phyloP scores from a whole-genome alignment of 2,888 invertebrate species.

The Tenthredo mesomela region DNA sequence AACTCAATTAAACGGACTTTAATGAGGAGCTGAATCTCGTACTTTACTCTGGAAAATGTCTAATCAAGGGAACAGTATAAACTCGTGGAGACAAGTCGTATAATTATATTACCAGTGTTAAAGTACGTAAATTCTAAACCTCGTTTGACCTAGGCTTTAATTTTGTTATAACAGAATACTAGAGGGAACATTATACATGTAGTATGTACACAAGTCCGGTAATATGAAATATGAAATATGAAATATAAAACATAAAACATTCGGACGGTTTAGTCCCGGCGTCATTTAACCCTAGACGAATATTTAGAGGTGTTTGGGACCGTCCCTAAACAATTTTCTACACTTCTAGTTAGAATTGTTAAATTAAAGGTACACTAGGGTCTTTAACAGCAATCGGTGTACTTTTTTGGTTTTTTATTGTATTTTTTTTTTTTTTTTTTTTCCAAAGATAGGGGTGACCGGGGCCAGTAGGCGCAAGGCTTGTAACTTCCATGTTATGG shows the following conservation, averaged over 20 bases:
- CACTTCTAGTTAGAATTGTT: background rate
- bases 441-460: background rate
- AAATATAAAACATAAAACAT: background rate
- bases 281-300: background rate
- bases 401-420: no score
- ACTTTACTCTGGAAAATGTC: background rate
- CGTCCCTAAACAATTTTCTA: background rate
- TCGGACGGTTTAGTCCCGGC: background rate
- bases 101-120: background rate
- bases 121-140: background rate
- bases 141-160: constrained; percentile 16
- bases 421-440: no score
- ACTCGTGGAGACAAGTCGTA: constrained; percentile 7
- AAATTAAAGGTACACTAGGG: background rate
- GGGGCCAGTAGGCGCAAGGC: no score
- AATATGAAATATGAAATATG: background rate
- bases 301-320: background rate
- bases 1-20: background rate
- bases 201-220: background rate
- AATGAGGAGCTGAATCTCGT: background rate
- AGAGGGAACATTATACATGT: background rate
- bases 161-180: background rate
- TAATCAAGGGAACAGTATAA: background rate
- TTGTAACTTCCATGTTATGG: no score
- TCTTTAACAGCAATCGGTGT: background rate